phyloP scores from a whole-genome alignment of 2,113 vertebrate genomes.

The Pycnonotus jocosus region DNA sequence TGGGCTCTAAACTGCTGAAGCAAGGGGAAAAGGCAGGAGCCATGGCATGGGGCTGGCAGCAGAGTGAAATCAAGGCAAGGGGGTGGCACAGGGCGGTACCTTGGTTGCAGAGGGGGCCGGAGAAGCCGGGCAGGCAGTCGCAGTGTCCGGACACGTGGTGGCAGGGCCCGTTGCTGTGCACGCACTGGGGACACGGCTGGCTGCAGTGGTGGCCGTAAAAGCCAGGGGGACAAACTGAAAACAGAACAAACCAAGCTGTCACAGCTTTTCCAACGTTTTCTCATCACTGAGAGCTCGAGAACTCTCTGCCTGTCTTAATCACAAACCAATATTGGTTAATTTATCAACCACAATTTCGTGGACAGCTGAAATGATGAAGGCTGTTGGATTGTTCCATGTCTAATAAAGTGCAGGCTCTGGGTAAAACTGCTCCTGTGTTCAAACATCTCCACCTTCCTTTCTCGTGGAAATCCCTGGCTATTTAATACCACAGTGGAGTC shows the following conservation, averaged over 20 bases:
- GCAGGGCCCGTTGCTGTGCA: slow-evolving; percentile 90
- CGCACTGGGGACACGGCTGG: slow-evolving; percentile 90
- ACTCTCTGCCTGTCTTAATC: not conserved
- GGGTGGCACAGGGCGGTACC: slow-evolving; percentile 64
- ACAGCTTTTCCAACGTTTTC: not conserved
- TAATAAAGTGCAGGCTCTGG: not conserved
- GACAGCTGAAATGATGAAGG: not conserved
- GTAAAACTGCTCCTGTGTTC: not conserved
- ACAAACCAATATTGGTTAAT: not conserved
- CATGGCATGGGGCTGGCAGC: not conserved
- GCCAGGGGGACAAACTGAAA: slow-evolving; percentile 88
- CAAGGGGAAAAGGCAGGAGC: not conserved
- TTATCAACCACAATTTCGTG: not conserved
- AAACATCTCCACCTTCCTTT: not conserved
- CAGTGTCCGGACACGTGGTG: slow-evolving; percentile 91
- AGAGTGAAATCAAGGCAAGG: not conserved
- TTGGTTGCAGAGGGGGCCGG: slow-evolving; percentile 91
- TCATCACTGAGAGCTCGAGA: not conserved
- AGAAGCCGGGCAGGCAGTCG: slow-evolving; percentile 91
- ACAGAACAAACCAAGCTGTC: not conserved
- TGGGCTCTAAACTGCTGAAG: not conserved
- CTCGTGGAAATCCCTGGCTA: not conserved
- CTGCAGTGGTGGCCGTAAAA: slow-evolving; percentile 90
- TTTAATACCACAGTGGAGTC: not conserved
- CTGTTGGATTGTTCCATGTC: not conserved